Evolutionary conservation across 2,888 invertebrate genomes (phyloP), one percentile per base, ranked within the genome.

Genomic region (Andrena praecox): DNA sequence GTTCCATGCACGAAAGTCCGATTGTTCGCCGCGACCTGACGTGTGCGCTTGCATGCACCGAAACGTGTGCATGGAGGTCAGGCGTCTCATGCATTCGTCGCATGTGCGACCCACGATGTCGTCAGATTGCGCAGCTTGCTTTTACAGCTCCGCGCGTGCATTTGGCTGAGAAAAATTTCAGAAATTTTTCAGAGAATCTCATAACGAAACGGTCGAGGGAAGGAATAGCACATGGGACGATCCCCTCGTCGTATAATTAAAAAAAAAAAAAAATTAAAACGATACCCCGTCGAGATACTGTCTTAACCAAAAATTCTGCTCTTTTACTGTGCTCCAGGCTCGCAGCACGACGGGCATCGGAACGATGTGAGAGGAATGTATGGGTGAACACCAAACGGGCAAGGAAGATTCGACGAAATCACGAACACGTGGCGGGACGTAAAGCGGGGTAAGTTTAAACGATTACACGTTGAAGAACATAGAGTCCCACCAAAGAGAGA

Each of bases 341-440:
- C 83, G 85, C 60, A 77, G 85, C 80, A 84, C 80, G 74, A 70
- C 73, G 76, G 71, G 70, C 78, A 77, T 68, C 77, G 77, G 64
- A 85, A 90, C 83, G 80, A 92, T 91, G 90, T 91, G 90, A 92
- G 80, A 85, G 84, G 81, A 85, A 84, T 84, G 85, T 84, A 90
- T 85, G 85, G 86, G 86, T 76, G 86, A 85, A 85, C 81, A 89
- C 83, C 87, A 83, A 87, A 80, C 91, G 79, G 80, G 82, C 77
- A 69, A 84, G 77, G 80, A 82, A 92, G 82, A 90, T 79, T 89
- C 87, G 89, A 88, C 93, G 92, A 92, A 93, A 93, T 93, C 90
- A 93, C 93, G 92, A 93, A 91, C 89, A 92, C 93, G 91, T 93
- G 93, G 93, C 89, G 91, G 77, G 93, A 93, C 92, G 90, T 93